Evolutionary conservation across 1,140 invertebrate species (phyloP).

Genomic region (Drosophila yakuba): DNA sequence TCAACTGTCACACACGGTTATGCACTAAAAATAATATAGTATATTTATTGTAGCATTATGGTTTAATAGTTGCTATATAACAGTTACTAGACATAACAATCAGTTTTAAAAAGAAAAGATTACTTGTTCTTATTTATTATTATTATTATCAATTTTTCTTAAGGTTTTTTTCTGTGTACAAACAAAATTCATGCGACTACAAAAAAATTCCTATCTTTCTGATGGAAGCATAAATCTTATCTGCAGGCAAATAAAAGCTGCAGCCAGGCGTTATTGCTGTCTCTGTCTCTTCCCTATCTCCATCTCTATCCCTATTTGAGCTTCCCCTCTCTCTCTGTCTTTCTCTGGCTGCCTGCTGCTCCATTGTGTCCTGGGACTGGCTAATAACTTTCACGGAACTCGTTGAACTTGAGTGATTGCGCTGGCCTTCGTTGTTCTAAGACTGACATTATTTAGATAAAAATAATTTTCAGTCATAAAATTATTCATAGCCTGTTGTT

Average conservation of each 20-base stretch:
- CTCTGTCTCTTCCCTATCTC: background rate
- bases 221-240: conserved; percentile 50
- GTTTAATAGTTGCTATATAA: no score
- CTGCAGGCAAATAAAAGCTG: conserved; percentile 51
- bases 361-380: conserved; percentile 10
- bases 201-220: conserved; percentile 19
- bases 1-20: conserved; percentile 43
- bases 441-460: conserved; percentile 39
- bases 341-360: background rate
- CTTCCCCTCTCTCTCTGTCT: background rate
- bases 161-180: background rate
- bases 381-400: conserved; percentile 56
- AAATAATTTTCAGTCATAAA: conserved; percentile 46
- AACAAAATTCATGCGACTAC: background rate
- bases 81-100: no score
- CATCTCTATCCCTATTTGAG: background rate
- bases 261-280: conserved; percentile 23
- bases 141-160: background rate
- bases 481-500: conserved; percentile 54
- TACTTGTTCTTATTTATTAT: no score
- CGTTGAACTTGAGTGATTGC: conserved; percentile 71
- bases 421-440: conserved; percentile 1
- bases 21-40: background rate
- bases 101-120: no score
- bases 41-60: background rate